A percentile compares a stretch with the other conserved stretches of the same genome.
phyloP scores from a whole-genome alignment of 2,113 vertebrate species.

The Trachemys scripta region DNA sequence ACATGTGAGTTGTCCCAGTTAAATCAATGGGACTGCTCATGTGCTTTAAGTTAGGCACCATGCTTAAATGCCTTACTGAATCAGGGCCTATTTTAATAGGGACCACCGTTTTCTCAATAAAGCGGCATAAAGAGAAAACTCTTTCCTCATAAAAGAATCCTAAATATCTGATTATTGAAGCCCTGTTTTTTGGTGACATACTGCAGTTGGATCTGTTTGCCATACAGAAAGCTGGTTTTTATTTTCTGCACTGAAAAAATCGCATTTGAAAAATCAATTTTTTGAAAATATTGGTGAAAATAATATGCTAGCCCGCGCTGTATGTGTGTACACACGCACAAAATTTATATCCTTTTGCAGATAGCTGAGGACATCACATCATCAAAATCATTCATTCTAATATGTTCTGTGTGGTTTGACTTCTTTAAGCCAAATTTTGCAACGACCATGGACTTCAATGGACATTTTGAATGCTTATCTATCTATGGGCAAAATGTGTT shows the following conservation, averaged over 20 bases:
- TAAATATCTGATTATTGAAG: neutral
- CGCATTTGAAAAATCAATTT: neutral
- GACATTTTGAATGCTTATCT: neutral
- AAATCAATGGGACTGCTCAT: neutral
- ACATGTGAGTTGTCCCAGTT: neutral
- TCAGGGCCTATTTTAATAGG: neutral
- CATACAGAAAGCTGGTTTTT: neutral
- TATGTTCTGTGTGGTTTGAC: neutral
- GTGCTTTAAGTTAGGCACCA: neutral
- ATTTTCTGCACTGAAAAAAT: neutral
- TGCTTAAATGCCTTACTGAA: neutral
- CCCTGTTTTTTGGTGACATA: neutral
- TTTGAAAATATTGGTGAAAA: neutral
- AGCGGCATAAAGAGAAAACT: neutral
- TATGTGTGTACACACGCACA: neutral
- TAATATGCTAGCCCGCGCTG: neutral
- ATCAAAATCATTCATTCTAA: neutral
- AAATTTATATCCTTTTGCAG: neutral
- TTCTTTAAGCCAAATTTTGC: neutral
- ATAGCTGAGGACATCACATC: neutral
- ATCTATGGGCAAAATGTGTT: neutral
- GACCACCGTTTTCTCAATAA: neutral
- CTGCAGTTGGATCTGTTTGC: neutral
- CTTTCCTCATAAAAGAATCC: neutral
- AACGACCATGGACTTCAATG: neutral